Evolutionary conservation across 2,888 invertebrate species (phyloP).

Genomic region (Caenorhabditis sp.): DNA sequence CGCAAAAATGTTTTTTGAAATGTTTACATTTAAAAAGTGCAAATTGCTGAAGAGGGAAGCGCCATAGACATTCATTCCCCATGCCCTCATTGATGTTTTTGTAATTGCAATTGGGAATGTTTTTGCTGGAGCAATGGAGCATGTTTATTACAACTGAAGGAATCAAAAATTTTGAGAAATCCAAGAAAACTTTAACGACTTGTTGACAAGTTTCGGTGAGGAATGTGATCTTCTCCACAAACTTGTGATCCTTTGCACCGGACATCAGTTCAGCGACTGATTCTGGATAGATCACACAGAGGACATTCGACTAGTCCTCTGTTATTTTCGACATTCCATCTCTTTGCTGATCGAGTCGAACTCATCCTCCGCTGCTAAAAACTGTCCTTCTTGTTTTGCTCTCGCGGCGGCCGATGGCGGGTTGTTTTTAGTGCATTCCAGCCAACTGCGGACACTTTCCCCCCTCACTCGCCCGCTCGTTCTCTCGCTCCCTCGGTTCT

Average conservation of each 20-base stretch:
- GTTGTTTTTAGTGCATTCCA: conserved; percentile 66
- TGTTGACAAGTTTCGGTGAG: not conserved
- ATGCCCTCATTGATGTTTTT: conserved; percentile 25
- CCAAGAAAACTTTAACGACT: not conserved
- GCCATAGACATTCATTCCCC: not conserved
- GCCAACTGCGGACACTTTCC: conserved; percentile 12
- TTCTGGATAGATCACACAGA: conserved; percentile 24
- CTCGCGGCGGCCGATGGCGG: not conserved
- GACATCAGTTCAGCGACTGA: not conserved
- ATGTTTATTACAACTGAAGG: conserved; percentile 3
- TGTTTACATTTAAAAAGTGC: conserved; percentile 38
- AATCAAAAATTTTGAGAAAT: not conserved
- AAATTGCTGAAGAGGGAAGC: conserved; percentile 16
- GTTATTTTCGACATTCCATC: conserved; percentile 35
- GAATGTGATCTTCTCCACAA: not conserved
- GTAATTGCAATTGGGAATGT: too few relatives aligned
- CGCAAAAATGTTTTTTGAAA: conserved; percentile 20
- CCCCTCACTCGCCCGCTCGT: conserved; percentile 18
- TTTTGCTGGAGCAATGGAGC: not conserved
- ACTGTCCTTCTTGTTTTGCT: conserved; percentile 62
- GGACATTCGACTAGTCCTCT: not conserved
- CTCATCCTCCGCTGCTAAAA: conserved; percentile 25
- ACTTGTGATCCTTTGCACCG: conserved; percentile 11
- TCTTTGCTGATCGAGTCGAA: conserved; percentile 24
- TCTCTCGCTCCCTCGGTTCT: conserved; percentile 29